These are phyloP conservation scores for Chelidonichthys spinosus DNA, from an alignment of 2,797 vertebrate genomes.

Conservation along the genomic window DNA sequence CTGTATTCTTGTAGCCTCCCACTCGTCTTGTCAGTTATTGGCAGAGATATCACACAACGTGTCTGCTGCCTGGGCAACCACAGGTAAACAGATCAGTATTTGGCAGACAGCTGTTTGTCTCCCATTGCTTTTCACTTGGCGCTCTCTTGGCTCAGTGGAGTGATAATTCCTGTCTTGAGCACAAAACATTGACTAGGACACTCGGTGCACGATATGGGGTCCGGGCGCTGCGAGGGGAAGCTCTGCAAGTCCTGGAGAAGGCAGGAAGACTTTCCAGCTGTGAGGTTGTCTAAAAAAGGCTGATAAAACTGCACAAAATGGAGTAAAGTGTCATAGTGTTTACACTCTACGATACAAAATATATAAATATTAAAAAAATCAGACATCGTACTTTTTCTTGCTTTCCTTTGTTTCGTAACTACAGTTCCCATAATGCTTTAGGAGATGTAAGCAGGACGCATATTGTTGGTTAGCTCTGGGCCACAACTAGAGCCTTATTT, in stretches of 20 bases:
- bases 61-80: constrained; percentile 63
- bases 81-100: constrained; percentile 60
- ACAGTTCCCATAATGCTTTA: background rate
- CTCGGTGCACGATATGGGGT: constrained; percentile 19
- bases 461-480: background rate
- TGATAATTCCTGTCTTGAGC: constrained; percentile 43
- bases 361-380: too few relatives aligned
- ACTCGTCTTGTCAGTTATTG: constrained; percentile 48
- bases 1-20: constrained; percentile 69
- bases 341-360: too few relatives aligned
- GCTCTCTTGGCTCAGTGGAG: constrained; percentile 39
- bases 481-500: background rate
- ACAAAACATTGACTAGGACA: constrained; percentile 41
- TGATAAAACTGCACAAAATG: background rate
- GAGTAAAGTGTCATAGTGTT: background rate
- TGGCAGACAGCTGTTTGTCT: constrained; percentile 56
- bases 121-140: constrained; percentile 42
- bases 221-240: background rate
- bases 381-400: too few relatives aligned
- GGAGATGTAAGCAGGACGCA: background rate
- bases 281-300: background rate
- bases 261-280: background rate
- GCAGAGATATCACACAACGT: constrained; percentile 50
- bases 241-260: background rate
- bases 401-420: too few relatives aligned